Conservation (phyloP, 1,140 invertebrate genomes). For the Monochamus saltuarius region DNA sequence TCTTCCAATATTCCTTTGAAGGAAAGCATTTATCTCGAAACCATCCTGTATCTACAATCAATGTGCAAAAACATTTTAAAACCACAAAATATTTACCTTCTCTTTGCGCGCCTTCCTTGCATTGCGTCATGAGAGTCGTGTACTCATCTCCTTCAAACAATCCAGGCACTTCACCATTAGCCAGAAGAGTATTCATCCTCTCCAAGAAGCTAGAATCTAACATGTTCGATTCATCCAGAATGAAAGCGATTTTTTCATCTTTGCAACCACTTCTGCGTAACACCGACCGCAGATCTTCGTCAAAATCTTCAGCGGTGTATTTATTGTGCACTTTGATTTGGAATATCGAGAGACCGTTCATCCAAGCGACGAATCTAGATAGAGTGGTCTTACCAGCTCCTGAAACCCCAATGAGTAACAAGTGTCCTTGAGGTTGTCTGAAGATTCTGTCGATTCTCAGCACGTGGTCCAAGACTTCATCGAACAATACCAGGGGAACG, state of each 20-base stretch:
- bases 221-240: constrained; percentile 98
- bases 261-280: constrained; percentile 93
- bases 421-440: constrained; percentile 96
- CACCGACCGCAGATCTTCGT: constrained; percentile 95
- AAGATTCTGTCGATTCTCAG: constrained; percentile 96
- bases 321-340: constrained; percentile 99
- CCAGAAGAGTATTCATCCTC: constrained; percentile 97
- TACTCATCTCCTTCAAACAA: constrained; percentile 95
- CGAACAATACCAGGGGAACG: constrained; percentile 96
- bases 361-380: constrained; percentile 99
- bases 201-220: constrained; percentile 98
- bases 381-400: constrained; percentile 99
- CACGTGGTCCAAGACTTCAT: constrained; percentile 98
- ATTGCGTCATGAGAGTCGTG: constrained; percentile 98
- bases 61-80: neutral
- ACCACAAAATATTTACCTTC: constrained; percentile 62
- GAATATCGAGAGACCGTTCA: constrained; percentile 98
- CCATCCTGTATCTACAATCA: too few relatives aligned
- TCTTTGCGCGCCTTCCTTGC: constrained; percentile 97
- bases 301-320: constrained; percentile 97
- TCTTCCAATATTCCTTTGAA: too few relatives aligned
- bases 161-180: constrained; percentile 98
- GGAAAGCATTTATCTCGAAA: too few relatives aligned
- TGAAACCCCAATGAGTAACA: constrained; percentile 95
- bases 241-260: constrained; percentile 98